phyloP scores from a whole-genome alignment of 37 sponge, comb jelly and placozoan species.

The Beroe forskalii region DNA sequence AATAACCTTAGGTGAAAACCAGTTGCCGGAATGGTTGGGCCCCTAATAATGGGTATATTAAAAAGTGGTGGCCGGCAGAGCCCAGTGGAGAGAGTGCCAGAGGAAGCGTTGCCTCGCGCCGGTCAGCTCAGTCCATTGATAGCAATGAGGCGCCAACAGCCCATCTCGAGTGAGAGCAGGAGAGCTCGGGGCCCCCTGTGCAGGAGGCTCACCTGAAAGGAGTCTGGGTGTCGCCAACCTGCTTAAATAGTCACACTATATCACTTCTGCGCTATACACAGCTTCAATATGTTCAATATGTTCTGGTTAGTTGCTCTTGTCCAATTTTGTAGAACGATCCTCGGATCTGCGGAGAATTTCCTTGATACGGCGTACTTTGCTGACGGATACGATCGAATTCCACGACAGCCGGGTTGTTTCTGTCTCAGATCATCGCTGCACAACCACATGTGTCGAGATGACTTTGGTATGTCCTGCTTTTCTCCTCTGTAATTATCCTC shows the following conservation, averaged over 20 bases:
- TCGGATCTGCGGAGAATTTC: background rate
- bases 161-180: background rate
- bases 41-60: too few relatives aligned
- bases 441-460: constrained; percentile 36
- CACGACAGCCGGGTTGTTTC: constrained; percentile 6
- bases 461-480: background rate
- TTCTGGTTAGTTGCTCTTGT: constrained; percentile 18
- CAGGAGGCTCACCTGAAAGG: background rate
- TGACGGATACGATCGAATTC: background rate
- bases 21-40: too few relatives aligned
- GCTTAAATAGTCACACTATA: constrained; percentile 49
- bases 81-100: too few relatives aligned
- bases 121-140: background rate
- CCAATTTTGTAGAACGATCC: background rate
- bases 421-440: constrained; percentile 27
- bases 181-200: constrained; percentile 53
- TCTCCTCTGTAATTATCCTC: too few relatives aligned
- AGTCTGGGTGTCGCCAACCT: background rate
- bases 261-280: constrained; percentile 10
- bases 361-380: background rate
- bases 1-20: too few relatives aligned
- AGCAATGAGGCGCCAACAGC: constrained; percentile 4
- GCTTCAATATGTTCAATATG: too few relatives aligned
- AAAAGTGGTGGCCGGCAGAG: too few relatives aligned
- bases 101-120: background rate